phyloP scores from a whole-genome alignment of 2,888 invertebrate genomes.

The Lycophotia porphyrea region DNA sequence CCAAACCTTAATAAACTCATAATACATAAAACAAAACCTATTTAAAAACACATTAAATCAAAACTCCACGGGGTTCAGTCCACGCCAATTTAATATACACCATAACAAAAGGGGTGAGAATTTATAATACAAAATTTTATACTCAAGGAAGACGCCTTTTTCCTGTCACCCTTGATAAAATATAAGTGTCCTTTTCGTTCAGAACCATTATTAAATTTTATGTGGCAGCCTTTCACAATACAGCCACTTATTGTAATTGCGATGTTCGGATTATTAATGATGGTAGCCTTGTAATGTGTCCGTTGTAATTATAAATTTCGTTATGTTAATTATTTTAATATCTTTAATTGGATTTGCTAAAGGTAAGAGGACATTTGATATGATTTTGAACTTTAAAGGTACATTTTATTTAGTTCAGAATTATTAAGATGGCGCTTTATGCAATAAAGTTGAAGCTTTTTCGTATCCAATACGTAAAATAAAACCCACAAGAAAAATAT shows the following conservation, averaged over 20 bases:
- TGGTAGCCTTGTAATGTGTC: slow-evolving; percentile 44
- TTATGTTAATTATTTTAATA: slow-evolving; percentile 43
- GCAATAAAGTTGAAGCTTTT: not conserved
- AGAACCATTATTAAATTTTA: slow-evolving; percentile 75
- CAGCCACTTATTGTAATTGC: slow-evolving; percentile 76
- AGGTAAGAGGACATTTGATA: not conserved
- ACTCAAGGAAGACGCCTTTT: slow-evolving; percentile 61
- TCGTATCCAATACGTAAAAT: not conserved
- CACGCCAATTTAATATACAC: slow-evolving; percentile 51
- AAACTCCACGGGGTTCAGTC: slow-evolving; percentile 35
- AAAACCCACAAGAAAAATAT: not conserved
- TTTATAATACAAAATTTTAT: slow-evolving; percentile 64
- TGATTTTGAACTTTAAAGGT: not conserved
- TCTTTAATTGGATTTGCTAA: slow-evolving; percentile 30
- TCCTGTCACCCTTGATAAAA: slow-evolving; percentile 68
- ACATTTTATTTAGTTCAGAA: not conserved
- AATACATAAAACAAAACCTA: slow-evolving; percentile 54
- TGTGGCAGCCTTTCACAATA: slow-evolving; percentile 67
- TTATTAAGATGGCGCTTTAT: not conserved
- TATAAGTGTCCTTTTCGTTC: slow-evolving; percentile 69
- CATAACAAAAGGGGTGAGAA: slow-evolving; percentile 66
- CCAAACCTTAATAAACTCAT: slow-evolving; percentile 51
- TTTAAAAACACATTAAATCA: slow-evolving; percentile 66
- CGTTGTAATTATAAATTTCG: slow-evolving; percentile 48
- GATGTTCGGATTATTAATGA: slow-evolving; percentile 75